A percentile compares a stretch with the other conserved stretches of the same genome.
Conservation (phyloP, 2,888 invertebrate species). For the Ectropis crepuscularia region DNA sequence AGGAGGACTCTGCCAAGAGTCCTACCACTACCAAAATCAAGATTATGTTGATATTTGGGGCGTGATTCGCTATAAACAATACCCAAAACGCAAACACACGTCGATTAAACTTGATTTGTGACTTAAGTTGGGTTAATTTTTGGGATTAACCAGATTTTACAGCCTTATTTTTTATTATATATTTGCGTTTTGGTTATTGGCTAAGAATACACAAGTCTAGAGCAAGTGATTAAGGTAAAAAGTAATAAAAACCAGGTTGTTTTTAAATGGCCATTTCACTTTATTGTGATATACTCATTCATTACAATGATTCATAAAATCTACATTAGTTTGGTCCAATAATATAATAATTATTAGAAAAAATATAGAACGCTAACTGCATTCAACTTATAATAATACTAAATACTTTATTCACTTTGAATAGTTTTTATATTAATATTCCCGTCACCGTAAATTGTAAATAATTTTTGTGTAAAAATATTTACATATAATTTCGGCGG, state of each 20-base stretch:
- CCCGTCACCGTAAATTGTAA: slow-evolving; percentile 69
- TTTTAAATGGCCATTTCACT: slow-evolving; percentile 69
- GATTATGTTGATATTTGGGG: no score
- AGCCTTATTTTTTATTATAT: no score
- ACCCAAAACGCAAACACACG: no score
- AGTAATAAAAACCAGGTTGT: not conserved
- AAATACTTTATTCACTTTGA: slow-evolving; percentile 40
- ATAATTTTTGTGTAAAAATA: slow-evolving; percentile 49
- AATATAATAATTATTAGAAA: slow-evolving; percentile 55
- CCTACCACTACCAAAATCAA: no score
- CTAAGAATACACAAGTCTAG: no score
- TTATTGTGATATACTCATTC: slow-evolving; percentile 51
- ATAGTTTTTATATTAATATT: slow-evolving; percentile 36
- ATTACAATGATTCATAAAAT: slow-evolving; percentile 59
- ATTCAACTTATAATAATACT: slow-evolving; percentile 49
- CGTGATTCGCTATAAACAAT: no score
- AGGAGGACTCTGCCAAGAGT: no score
- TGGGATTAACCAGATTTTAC: no score
- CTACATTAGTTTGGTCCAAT: slow-evolving; percentile 80
- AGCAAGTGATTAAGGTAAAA: no score
- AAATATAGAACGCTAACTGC: slow-evolving; percentile 70
- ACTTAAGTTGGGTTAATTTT: no score
- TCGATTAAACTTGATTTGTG: no score
- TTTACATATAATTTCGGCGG: slow-evolving; percentile 65
- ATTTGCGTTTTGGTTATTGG: no score